Conservation (phyloP, 2,113 vertebrate species). For the Carettochelys insculpta region DNA sequence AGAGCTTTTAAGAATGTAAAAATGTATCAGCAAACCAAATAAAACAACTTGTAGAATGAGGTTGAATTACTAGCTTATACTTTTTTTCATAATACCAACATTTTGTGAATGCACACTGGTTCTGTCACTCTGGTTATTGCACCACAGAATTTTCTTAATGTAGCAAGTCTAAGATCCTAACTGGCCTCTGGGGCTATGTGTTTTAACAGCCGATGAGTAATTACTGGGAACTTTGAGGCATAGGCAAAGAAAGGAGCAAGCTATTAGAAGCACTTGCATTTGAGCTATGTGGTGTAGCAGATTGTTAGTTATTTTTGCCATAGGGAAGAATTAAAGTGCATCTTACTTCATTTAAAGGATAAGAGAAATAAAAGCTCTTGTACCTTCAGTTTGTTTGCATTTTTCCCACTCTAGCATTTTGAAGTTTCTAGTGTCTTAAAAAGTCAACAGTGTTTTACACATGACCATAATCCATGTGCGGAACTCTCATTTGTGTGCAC, state of each 20-base stretch:
- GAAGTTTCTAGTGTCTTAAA: not conserved
- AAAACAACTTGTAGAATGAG: not conserved
- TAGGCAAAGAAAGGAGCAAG: not conserved
- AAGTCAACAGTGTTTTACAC: not conserved
- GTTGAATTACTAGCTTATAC: not conserved
- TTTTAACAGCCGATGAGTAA: slow-evolving; percentile 56
- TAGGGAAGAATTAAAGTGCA: not conserved
- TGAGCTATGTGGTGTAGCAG: slow-evolving; percentile 35
- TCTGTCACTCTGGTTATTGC: slow-evolving; percentile 40
- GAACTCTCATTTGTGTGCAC: not conserved
- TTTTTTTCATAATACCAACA: not conserved
- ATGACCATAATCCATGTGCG: not conserved
- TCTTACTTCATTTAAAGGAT: not conserved
- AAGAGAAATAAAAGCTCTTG: not conserved
- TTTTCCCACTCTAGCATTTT: not conserved
- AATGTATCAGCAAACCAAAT: not conserved
- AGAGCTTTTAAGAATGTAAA: slow-evolving; percentile 18
- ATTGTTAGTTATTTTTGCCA: slow-evolving; percentile 19
- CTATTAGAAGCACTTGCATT: slow-evolving; percentile 27
- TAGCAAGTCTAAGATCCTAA: slow-evolving; percentile 6
- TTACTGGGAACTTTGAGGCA: slow-evolving; percentile 38
- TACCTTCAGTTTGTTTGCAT: not conserved
- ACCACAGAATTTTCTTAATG: slow-evolving; percentile 50
- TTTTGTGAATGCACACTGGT: slow-evolving; percentile 15
- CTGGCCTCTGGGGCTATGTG: slow-evolving; percentile 1